These are phyloP conservation scores for Tuta absoluta DNA, from an alignment of 2,888 invertebrate species.

Conservation along the genomic window DNA sequence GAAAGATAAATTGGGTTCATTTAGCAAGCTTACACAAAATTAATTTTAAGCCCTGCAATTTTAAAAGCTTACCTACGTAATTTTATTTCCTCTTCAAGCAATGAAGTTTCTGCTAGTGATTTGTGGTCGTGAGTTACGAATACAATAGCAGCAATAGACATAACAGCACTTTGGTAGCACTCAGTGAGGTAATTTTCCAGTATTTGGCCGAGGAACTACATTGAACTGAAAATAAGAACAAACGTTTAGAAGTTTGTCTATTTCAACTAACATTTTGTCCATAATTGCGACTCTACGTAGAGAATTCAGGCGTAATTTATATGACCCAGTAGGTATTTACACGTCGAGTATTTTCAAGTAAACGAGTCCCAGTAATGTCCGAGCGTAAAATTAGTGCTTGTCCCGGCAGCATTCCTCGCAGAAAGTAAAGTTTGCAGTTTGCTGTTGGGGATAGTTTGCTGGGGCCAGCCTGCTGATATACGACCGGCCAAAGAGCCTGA, in stretches of 20 bases:
- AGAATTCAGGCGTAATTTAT: too few relatives aligned
- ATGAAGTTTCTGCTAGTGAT: neutral
- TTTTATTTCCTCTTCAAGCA: neutral
- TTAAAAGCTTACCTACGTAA: neutral
- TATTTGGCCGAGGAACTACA: neutral
- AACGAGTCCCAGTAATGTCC: constrained; percentile 6
- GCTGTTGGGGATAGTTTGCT: constrained; percentile 1
- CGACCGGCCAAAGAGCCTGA: neutral
- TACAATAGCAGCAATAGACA: neutral
- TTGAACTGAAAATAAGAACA: neutral
- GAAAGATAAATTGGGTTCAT: constrained; percentile 2
- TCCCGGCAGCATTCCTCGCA: neutral
- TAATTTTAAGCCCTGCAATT: neutral
- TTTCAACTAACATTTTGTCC: too few relatives aligned
- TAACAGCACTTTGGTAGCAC: neutral
- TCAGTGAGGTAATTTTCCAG: neutral
- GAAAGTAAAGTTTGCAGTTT: constrained; percentile 1
- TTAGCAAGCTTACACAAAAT: neutral
- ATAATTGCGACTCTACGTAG: too few relatives aligned
- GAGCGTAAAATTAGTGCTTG: constrained; percentile 4
- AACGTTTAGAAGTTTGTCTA: too few relatives aligned
- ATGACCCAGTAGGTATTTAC: neutral
- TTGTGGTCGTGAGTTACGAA: neutral
- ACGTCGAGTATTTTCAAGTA: neutral
- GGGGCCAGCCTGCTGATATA: neutral